These are phyloP conservation scores for Flabesymbios commensalis DNA, from an alignment of 2,888 invertebrate genomes.

Conservation along the genomic window DNA sequence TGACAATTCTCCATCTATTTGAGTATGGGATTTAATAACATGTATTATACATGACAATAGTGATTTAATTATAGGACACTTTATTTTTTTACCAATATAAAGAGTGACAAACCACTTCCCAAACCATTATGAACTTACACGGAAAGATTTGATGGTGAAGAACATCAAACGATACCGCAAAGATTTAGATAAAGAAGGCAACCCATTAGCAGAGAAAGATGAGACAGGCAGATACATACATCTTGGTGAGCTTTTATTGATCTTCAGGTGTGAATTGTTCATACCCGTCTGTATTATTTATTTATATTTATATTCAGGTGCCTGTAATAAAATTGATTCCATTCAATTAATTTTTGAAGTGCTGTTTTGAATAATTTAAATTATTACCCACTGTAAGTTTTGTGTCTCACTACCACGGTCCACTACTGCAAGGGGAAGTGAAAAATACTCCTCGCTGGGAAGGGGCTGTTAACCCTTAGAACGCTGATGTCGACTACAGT, in stretches of 20 bases:
- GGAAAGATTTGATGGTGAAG: conserved; percentile 94
- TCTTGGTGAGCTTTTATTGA: conserved; percentile 50
- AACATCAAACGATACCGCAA: conserved; percentile 93
- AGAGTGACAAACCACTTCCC: conserved; percentile 94
- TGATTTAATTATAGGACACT: no score
- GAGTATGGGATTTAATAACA: no score
- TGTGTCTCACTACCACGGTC: no score
- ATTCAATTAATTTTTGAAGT: background rate
- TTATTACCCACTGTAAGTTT: no score
- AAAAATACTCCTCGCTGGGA: no score
- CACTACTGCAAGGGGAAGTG: no score
- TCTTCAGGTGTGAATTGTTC: background rate
- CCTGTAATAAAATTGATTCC: background rate
- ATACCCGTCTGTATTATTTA: background rate
- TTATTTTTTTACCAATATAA: no score
- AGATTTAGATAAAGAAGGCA: conserved; percentile 89
- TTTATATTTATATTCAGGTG: background rate
- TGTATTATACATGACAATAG: no score
- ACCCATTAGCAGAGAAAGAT: conserved; percentile 82
- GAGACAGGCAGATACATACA: conserved; percentile 64
- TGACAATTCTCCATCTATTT: no score
- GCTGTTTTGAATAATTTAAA: no score
- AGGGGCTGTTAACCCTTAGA: no score
- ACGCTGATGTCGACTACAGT: no score
- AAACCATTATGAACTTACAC: conserved; percentile 90